Evolutionary conservation across 2,888 invertebrate species (phyloP), one percentile per base, ranked within the genome.

Genomic region (Timema cristinae): DNA sequence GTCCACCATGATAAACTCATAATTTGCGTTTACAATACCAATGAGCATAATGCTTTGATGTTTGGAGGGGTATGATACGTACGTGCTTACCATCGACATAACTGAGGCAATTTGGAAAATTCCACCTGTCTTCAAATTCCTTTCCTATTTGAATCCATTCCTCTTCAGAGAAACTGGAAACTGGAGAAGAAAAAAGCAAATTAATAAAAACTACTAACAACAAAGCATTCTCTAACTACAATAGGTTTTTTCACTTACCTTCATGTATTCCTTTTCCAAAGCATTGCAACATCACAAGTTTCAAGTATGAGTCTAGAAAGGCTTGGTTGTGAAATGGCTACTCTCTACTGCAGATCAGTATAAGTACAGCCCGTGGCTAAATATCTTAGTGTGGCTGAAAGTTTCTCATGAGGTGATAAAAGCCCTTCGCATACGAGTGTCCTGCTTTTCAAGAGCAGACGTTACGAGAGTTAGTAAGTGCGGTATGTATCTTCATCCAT

Each of bases 131-230:
- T 56, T 6, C 5, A 56, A 56, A 4, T 56, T 6, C 15, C 7
- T 56, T 56, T 56, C 56, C 56, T 15, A 56, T 11, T 56, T 11
- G 56, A 56, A 8, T 7, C 56, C 56, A 56, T 56, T 56, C 56
- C n/a, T 59, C 59, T 59, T 59, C 59, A 59, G n/a, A 16, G 10
- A n/a, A n/a, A 13, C n/a, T 59, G 59, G 59, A 59, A 59, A 56
- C 10, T 56, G 56, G 7, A 56, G 16, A 8, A 59, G 13, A 59
- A 15, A 8, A 59, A 16, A 32, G 8, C 59, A 9, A 59, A 59
- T 4, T 59, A 16, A 2, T 32, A 2, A 59, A 59, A 59, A 59
- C n/a, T 59, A 5, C 15, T 59, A 16, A n/a, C 8, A 32, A 16
- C 13, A 9, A n/a, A 59, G 32, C 59, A 59, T 59, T 59, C 15